Evolutionary conservation across 2,113 vertebrate genomes (phyloP).

Genomic region (Smithornis capensis): DNA sequence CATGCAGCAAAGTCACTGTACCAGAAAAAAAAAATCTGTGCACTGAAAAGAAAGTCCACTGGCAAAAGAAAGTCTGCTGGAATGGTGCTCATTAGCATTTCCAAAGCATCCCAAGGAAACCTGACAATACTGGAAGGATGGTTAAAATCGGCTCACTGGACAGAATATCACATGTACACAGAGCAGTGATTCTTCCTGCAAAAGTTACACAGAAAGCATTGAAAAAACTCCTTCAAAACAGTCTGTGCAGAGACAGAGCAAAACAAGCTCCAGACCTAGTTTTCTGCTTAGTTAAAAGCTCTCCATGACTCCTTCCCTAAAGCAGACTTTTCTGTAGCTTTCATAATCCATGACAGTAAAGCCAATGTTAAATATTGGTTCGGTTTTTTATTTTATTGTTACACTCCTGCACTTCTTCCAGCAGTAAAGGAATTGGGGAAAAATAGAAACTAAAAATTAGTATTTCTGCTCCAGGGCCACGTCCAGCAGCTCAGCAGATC

Average conservation of each 20-base stretch:
- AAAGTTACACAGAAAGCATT: neutral
- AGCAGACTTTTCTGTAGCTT: neutral
- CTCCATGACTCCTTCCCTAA: neutral
- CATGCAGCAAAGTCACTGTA: neutral
- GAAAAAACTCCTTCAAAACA: neutral
- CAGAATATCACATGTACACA: accelerated
- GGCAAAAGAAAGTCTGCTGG: neutral
- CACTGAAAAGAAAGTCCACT: neutral
- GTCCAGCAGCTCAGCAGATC: neutral
- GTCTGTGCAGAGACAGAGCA: neutral
- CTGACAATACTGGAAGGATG: neutral
- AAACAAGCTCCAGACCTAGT: neutral
- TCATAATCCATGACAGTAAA: neutral
- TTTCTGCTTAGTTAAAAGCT: neutral
- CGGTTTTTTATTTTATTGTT: neutral
- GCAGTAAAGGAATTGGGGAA: neutral
- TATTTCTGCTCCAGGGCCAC: neutral
- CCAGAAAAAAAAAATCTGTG: neutral
- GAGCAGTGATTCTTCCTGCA: neutral
- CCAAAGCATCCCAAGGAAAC: neutral
- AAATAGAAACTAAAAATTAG: neutral
- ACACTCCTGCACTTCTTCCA: neutral
- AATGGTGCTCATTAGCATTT: neutral
- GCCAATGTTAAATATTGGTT: neutral
- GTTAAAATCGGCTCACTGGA: neutral